phyloP scores from a whole-genome alignment of 2,797 vertebrate species.

The Pseudochirops cupreus region DNA sequence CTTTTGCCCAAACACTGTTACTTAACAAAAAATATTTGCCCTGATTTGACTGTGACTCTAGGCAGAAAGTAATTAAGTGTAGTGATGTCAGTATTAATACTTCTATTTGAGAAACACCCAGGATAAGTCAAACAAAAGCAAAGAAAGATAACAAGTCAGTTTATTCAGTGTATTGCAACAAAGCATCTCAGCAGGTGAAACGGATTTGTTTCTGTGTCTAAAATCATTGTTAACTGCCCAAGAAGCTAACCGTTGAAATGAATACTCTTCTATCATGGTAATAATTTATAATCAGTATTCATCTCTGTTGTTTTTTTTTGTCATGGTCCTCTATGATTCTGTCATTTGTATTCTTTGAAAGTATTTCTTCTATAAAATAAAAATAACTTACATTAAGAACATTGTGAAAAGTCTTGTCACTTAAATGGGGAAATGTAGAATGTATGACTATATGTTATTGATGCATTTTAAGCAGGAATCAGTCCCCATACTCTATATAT shows the following conservation, averaged over 20 bases:
- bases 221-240: constrained; percentile 54
- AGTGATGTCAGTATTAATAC: constrained; percentile 28
- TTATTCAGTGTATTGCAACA: not conserved
- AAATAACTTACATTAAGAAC: constrained; percentile 85
- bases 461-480: not conserved
- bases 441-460: not conserved
- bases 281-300: constrained; percentile 84
- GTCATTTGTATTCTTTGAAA: constrained; percentile 87
- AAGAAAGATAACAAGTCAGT: not conserved
- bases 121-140: not conserved
- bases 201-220: constrained; percentile 57
- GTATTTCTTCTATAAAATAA: constrained; percentile 88
- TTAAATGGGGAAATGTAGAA: not conserved
- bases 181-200: constrained; percentile 11
- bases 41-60: not conserved
- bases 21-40: not conserved
- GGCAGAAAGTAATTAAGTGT: not conserved
- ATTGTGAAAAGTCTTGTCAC: constrained; percentile 65
- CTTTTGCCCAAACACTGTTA: not conserved
- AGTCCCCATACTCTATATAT: not conserved
- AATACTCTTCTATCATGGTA: constrained; percentile 82
- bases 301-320: constrained; percentile 84
- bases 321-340: constrained; percentile 84
- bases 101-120: constrained; percentile 11
- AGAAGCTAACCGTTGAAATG: constrained; percentile 76